Base-by-base conservation (phyloP, 2,113 vertebrate genomes). In the Montifringilla adamsi region DNA sequence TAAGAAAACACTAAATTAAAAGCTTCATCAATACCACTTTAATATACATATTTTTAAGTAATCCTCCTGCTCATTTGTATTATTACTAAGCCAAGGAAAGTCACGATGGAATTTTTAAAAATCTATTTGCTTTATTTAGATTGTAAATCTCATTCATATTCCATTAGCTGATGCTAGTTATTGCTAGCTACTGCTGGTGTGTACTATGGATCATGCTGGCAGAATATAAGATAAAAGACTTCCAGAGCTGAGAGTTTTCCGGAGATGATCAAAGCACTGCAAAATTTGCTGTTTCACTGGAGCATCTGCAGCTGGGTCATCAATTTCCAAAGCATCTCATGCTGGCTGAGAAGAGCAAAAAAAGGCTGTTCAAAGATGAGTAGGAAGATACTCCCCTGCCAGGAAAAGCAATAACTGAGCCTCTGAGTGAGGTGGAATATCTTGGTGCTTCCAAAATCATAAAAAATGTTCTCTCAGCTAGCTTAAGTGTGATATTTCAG, bases 251-350 rank as follows among this genome's bases (percentile, higher is more conserved):
- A 78, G 44, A 79, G 20, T 50, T 79, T 91, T 93, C 39, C 50
- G 77, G 63, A 90, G 43, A 77, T 46, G 50, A 94, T 84, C 44
- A 95, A 96, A 94, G 46, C 35, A 58, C 43, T 88, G 43, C 9
- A 93, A 85, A 91, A 90, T 80, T 83, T 87, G 58, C 81, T 95
- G 70, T 33, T 95, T 95, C 90, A 94, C 84, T 80, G 33, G 27
- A 62, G 46, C 13, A 49, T 78, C 84, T 90, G 49, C 77, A 82
- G 84, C 84, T 94, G 81, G 62, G 28, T 56, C 58, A 87, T 77
- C 55, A 43, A 16, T 87, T 95, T 87, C 67, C 31, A 86, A 94
- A 91, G 19, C 19, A 27, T 35, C 37, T 75, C 55, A 69, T 66
- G 39, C 63, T 88, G 55, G 22, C 55, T 91, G 39, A 73, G 27